Evolutionary conservation across 2,797 vertebrate species (phyloP).

Genomic region (Acanthiza pusilla): DNA sequence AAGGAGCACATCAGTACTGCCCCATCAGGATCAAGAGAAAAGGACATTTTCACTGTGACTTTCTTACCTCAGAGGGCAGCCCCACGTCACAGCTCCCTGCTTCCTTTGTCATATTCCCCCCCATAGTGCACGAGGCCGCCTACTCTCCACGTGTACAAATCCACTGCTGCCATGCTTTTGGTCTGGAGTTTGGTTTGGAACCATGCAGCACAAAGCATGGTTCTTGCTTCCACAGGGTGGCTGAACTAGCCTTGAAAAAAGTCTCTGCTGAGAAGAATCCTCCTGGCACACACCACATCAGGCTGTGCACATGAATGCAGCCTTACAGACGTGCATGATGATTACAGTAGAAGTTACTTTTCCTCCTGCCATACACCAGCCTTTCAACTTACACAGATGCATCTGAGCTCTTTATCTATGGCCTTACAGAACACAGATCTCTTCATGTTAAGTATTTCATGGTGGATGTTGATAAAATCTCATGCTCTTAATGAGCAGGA

Average conservation of each 20-base stretch:
- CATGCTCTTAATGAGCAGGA: not conserved
- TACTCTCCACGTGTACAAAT: fast-evolving
- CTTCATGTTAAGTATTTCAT: not conserved
- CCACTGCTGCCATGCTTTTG: not conserved
- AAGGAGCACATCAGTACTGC: not conserved
- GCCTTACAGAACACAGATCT: not conserved
- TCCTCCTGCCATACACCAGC: not conserved
- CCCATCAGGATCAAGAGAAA: not conserved
- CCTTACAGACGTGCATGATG: not conserved
- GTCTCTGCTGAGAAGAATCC: not conserved
- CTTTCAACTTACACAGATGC: not conserved
- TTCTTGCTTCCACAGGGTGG: not conserved
- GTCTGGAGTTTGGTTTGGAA: too few relatives aligned
- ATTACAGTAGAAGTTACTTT: not conserved
- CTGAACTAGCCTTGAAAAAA: not conserved
- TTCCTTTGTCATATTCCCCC: not conserved
- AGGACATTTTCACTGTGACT: not conserved
- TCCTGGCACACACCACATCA: not conserved
- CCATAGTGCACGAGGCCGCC: fast-evolving
- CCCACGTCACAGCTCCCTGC: not conserved
- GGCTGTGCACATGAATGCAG: not conserved
- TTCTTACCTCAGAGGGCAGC: not conserved
- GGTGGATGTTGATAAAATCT: not conserved
- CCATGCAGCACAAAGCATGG: not conserved
- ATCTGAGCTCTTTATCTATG: not conserved